Conservation (phyloP, 1,140 invertebrate genomes). For the Caenorhabditis brenneri region DNA sequence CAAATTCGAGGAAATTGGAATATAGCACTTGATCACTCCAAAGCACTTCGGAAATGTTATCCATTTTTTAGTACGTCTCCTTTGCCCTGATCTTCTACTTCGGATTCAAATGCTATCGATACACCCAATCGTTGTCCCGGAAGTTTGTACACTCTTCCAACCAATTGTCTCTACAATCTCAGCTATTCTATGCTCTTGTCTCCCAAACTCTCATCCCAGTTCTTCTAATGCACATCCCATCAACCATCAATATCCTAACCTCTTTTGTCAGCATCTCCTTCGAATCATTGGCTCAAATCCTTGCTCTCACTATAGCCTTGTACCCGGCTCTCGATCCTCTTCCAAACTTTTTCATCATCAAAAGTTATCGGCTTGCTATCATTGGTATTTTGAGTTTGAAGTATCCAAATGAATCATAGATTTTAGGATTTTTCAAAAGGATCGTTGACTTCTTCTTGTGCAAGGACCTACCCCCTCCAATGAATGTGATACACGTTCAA, state of each 20-base stretch:
- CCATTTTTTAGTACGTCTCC: background rate
- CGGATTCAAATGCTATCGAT: background rate
- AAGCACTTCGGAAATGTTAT: too few species aligned
- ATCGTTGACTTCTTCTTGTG: background rate
- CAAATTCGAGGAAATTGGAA: too few species aligned
- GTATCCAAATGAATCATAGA: too few species aligned
- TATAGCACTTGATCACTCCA: too few species aligned
- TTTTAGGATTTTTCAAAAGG: background rate
- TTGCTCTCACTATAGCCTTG: background rate
- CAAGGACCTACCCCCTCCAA: too few species aligned
- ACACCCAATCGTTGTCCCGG: background rate
- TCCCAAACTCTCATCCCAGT: background rate
- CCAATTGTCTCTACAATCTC: background rate
- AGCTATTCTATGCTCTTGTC: background rate
- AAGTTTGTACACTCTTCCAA: background rate
- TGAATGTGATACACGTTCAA: background rate
- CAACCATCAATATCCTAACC: background rate
- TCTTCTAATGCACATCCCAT: background rate
- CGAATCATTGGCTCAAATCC: background rate
- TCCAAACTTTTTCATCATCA: conserved; percentile 18
- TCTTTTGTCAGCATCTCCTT: background rate
- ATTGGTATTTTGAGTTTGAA: too few species aligned
- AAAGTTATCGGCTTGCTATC: background rate
- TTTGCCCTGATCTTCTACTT: background rate
- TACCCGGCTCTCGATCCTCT: background rate